phyloP scores from a whole-genome alignment of 2,113 vertebrate species.

The Ammodytes dubius region DNA sequence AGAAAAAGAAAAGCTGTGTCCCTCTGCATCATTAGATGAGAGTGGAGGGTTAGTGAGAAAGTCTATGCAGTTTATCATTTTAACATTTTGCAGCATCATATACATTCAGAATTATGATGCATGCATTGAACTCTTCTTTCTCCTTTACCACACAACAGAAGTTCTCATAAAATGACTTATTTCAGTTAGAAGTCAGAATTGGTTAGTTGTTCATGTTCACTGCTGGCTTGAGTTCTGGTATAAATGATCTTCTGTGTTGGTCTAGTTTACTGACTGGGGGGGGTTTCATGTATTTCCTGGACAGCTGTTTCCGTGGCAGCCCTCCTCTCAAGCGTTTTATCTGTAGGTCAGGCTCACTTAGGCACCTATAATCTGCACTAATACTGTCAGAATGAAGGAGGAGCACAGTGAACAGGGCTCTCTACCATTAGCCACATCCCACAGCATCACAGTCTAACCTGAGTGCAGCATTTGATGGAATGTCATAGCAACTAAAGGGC shows the following conservation, averaged over 20 bases:
- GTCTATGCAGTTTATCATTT: background rate
- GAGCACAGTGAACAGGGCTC: background rate
- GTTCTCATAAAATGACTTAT: background rate
- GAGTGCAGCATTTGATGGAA: constrained; percentile 30
- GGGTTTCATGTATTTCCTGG: constrained; percentile 64
- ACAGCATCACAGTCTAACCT: constrained; percentile 11
- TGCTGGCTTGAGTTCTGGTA: background rate
- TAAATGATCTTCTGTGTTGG: background rate
- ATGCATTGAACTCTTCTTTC: background rate
- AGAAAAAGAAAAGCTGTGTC: too few relatives aligned
- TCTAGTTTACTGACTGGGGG: constrained; percentile 7
- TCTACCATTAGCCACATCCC: constrained; percentile 18
- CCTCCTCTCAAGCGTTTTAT: constrained; percentile 77
- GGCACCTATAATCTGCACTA: constrained; percentile 70
- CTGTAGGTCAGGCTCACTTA: constrained; percentile 73
- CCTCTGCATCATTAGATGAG: too few relatives aligned
- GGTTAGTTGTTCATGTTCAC: background rate
- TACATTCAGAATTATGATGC: background rate
- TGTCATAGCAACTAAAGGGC: background rate
- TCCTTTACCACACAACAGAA: too few relatives aligned
- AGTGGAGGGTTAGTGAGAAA: background rate
- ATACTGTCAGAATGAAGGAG: constrained; percentile 66
- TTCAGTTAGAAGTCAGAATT: background rate
- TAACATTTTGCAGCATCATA: background rate
- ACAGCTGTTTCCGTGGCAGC: constrained; percentile 73